Conservation (phyloP, 2,888 invertebrate genomes). For the Acrobasis repandana region DNA sequence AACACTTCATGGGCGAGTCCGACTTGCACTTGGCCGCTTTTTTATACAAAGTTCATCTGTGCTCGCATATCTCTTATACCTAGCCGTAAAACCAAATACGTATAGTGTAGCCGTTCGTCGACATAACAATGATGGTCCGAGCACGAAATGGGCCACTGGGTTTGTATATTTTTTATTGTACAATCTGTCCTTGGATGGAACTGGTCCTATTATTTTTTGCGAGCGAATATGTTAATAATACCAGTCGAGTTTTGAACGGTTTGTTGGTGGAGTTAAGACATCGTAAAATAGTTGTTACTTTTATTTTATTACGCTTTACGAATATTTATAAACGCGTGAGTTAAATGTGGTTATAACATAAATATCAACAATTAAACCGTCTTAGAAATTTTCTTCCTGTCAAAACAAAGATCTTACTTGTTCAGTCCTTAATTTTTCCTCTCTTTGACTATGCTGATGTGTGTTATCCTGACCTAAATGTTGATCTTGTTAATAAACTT, state of each 20-base stretch:
- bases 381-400: no score
- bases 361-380: no score
- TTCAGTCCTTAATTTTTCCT: no score
- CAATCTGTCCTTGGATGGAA: conserved; percentile 5
- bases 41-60: no score
- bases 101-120: not conserved
- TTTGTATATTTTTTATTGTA: conserved; percentile 1
- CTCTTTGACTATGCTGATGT: no score
- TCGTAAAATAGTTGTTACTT: not conserved
- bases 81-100: not conserved
- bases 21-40: no score
- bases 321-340: not conserved
- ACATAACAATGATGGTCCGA: conserved; percentile 7
- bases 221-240: not conserved
- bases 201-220: conserved; percentile 17
- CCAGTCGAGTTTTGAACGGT: not conserved
- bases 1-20: no score
- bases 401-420: no score
- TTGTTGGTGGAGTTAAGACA: not conserved
- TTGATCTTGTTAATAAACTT: no score
- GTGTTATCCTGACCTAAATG: no score
- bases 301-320: not conserved
- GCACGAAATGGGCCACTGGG: conserved; percentile 13
- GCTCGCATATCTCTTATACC: not conserved
- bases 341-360: not conserved